phyloP scores from a whole-genome alignment of 2,797 vertebrate genomes.

The Falco novaeseelandiae region DNA sequence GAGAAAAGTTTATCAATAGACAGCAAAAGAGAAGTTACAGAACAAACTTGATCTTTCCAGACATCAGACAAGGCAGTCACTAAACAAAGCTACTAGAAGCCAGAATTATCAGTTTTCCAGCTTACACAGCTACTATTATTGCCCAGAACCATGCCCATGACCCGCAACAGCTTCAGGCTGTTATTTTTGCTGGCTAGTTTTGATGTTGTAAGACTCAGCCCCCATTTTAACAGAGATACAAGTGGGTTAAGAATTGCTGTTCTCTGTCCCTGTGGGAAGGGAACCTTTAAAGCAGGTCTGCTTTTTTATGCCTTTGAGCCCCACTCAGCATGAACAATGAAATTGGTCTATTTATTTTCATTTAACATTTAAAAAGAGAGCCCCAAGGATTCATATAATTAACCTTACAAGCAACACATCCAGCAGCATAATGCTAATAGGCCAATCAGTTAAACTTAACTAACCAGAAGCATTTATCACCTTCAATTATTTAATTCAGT shows the following conservation, averaged over 20 bases:
- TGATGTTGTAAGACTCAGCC: background rate
- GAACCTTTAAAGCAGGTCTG: background rate
- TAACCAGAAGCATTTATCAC: background rate
- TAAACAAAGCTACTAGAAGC: background rate
- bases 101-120: background rate
- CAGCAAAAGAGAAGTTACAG: background rate
- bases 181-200: background rate
- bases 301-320: background rate
- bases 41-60: background rate
- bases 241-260: background rate
- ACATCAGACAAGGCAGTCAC: background rate
- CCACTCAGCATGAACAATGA: background rate
- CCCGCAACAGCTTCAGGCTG: background rate
- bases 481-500: constrained; percentile 1
- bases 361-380: constrained; percentile 21
- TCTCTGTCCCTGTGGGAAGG: background rate
- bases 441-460: background rate
- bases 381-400: background rate
- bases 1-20: background rate
- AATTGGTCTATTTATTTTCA: constrained; percentile 25
- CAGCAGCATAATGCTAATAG: constrained; percentile 15
- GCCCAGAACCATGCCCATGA: background rate
- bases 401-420: constrained; percentile 1
- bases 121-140: background rate
- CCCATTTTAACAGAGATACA: background rate